phyloP scores from a whole-genome alignment of 2,888 invertebrate genomes.

The Leucania comma region DNA sequence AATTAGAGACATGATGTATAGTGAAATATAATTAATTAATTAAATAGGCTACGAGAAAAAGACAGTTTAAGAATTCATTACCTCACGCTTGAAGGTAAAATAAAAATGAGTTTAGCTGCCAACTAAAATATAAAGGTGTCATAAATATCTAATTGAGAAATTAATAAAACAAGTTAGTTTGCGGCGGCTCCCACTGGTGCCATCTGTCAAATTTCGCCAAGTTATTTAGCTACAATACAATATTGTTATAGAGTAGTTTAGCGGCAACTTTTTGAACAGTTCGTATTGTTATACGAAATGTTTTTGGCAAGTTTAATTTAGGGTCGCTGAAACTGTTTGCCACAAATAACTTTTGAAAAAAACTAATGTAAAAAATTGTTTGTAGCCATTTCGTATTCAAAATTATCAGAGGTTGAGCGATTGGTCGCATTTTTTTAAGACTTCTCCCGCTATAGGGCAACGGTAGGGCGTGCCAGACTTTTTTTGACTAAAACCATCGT shows the following conservation, averaged over 20 bases:
- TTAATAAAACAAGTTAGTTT: conserved; percentile 44
- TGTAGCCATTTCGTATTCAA: background rate
- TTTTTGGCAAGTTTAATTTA: conserved; percentile 26
- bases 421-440: too few species aligned
- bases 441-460: too few species aligned
- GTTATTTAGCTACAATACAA: conserved; percentile 32
- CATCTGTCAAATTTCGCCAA: conserved; percentile 53
- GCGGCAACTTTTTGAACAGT: conserved; percentile 20
- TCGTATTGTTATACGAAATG: conserved; percentile 32
- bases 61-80: background rate
- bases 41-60: background rate
- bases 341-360: conserved; percentile 6
- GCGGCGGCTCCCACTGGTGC: conserved; percentile 41
- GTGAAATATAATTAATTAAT: background rate
- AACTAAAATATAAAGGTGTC: conserved; percentile 30
- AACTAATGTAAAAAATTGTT: background rate
- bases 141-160: conserved; percentile 51
- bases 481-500: too few species aligned
- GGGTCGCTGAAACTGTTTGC: conserved; percentile 2
- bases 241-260: conserved; percentile 28
- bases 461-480: too few species aligned
- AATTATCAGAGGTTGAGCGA: background rate
- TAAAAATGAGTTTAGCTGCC: conserved; percentile 11
- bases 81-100: background rate
- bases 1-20: background rate